Evolutionary conservation across 2,113 vertebrate species (phyloP).

Genomic region (Aphyosemion australe): DNA sequence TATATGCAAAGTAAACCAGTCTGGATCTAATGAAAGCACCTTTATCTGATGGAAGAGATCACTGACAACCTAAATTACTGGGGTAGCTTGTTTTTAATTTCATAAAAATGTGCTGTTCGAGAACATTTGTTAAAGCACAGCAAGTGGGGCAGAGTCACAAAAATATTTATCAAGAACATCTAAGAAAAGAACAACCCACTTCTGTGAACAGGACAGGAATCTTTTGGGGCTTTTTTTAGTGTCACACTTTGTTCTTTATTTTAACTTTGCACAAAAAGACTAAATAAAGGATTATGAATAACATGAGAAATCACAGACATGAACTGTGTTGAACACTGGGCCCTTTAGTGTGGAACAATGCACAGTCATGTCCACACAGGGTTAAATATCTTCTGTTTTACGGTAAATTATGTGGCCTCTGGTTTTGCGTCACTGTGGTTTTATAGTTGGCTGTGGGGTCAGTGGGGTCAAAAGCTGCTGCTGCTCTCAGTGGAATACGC

Average conservation of each 20-base stretch:
- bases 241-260: constrained; percentile 1
- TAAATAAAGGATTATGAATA: constrained; percentile 13
- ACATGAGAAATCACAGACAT: neutral
- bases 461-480: constrained; percentile 42
- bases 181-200: constrained; percentile 2
- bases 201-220: neutral
- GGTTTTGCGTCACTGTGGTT: constrained; percentile 58
- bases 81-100: neutral
- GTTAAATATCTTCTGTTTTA: constrained; percentile 41
- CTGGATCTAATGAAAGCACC: too few species aligned
- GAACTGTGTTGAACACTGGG: neutral
- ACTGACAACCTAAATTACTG: neutral
- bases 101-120: neutral
- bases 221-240: neutral
- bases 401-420: constrained; percentile 42
- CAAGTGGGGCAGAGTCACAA: neutral
- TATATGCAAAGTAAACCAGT: too few species aligned
- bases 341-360: neutral
- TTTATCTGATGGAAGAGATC: neutral
- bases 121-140: neutral
- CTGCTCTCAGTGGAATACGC: constrained; percentile 30
- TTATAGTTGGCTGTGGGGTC: constrained; percentile 39
- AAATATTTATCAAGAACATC: neutral
- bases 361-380: constrained; percentile 7
- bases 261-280: neutral